Evolutionary conservation across 2,888 invertebrate species (phyloP).

Genomic region (Cephus pulcher): DNA sequence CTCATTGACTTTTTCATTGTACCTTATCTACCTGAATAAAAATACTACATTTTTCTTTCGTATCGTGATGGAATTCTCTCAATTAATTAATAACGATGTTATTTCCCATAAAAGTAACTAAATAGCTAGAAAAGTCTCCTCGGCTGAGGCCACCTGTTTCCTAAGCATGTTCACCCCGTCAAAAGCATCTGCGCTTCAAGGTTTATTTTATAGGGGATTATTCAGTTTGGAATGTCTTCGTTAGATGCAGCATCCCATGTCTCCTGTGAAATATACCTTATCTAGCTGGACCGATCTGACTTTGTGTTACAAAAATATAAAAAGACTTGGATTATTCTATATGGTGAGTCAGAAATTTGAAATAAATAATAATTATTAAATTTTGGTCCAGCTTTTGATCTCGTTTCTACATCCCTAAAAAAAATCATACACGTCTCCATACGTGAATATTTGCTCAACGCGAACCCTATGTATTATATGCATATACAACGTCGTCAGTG

Average conservation of each 20-base stretch:
- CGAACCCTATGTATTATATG: not conserved
- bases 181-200: not conserved
- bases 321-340: constrained; percentile 6
- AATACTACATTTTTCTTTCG: not conserved
- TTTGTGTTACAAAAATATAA: constrained; percentile 9
- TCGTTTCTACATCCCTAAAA: constrained; percentile 2
- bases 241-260: not conserved
- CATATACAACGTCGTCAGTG: not conserved
- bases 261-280: constrained; percentile 4
- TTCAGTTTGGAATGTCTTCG: constrained; percentile 17
- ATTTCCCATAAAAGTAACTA: not conserved
- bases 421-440: not conserved
- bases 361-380: not conserved
- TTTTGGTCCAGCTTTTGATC: constrained; percentile 10
- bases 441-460: not conserved
- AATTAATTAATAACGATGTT: not conserved
- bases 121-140: not conserved
- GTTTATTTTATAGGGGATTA: constrained; percentile 20
- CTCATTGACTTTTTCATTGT: too few relatives aligned
- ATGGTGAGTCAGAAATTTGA: constrained; percentile 1
- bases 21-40: not conserved
- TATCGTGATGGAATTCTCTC: not conserved
- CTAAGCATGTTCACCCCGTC: not conserved
- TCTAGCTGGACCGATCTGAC: constrained; percentile 15
- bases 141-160: not conserved